These are phyloP conservation scores for Eonycteris spelaea DNA, from an alignment of 2,113 vertebrate species.

Conservation along the genomic window DNA sequence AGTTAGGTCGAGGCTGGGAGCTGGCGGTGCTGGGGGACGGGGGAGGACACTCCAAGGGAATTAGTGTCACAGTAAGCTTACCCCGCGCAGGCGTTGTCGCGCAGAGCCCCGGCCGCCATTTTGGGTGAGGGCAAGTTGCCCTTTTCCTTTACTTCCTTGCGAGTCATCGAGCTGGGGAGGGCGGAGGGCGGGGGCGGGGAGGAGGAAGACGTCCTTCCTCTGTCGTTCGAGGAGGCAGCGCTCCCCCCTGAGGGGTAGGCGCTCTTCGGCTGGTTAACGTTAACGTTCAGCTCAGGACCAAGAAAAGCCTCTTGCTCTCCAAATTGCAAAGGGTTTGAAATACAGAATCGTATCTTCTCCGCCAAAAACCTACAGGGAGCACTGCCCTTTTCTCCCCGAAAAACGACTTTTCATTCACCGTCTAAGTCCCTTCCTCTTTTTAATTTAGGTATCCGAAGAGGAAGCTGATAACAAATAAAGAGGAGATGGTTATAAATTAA, in stretches of 20 bases:
- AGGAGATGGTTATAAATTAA: background rate
- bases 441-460: background rate
- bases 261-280: background rate
- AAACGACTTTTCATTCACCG: background rate
- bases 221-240: accelerated
- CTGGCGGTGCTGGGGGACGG: background rate
- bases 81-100: conserved; percentile 60
- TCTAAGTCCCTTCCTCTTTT: conserved; percentile 10
- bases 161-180: background rate
- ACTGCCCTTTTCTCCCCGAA: background rate
- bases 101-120: conserved; percentile 47
- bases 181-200: too few relatives aligned
- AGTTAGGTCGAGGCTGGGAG: background rate
- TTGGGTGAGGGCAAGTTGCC: conserved; percentile 67
- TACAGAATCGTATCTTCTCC: background rate
- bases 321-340: background rate
- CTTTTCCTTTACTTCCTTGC: background rate
- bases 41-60: conserved; percentile 30
- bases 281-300: background rate
- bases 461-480: conserved; percentile 21
- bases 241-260: accelerated
- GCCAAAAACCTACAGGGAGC: conserved; percentile 10
- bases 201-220: background rate
- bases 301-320: background rate
- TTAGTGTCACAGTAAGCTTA: conserved; percentile 55